These are phyloP conservation scores for Chalcosyrphus nemorum DNA, from an alignment of 2,888 invertebrate species.

Conservation along the genomic window DNA sequence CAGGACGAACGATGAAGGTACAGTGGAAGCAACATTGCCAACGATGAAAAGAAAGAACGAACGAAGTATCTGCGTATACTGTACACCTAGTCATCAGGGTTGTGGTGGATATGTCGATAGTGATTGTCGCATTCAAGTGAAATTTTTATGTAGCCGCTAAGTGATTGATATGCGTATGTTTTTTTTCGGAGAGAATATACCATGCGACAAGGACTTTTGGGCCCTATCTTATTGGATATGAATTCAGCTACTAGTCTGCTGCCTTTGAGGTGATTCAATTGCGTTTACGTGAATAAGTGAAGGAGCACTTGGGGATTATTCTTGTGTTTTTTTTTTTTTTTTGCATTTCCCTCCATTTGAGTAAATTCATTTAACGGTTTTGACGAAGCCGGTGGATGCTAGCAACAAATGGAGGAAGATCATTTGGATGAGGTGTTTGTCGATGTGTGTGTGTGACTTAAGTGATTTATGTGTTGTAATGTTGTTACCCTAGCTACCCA, in stretches of 20 bases:
- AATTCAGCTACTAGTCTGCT: not conserved
- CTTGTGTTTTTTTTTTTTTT: not conserved
- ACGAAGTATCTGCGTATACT: not conserved
- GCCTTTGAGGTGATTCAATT: constrained; percentile 54
- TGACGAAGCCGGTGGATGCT: constrained; percentile 35
- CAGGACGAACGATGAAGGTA: not conserved
- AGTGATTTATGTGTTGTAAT: constrained; percentile 45
- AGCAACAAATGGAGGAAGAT: not conserved
- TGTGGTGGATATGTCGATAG: constrained; percentile 23
- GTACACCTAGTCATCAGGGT: not conserved
- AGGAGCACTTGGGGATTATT: constrained; percentile 38
- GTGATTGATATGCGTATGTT: constrained; percentile 63
- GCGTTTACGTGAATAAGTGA: constrained; percentile 60
- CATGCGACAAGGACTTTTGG: not conserved
- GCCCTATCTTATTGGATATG: not conserved
- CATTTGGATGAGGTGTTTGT: not conserved
- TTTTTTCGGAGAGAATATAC: constrained; percentile 9
- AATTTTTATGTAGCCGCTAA: constrained; percentile 49
- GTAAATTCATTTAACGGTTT: constrained; percentile 47
- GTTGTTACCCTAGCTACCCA: constrained; percentile 18
- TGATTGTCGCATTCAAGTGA: constrained; percentile 42
- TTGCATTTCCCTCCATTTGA: not conserved
- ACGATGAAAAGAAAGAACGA: not conserved
- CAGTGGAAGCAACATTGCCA: not conserved
- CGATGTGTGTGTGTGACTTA: constrained; percentile 19